Base-by-base conservation (phyloP, 2,797 vertebrate species). In the Clarias fuscus region DNA sequence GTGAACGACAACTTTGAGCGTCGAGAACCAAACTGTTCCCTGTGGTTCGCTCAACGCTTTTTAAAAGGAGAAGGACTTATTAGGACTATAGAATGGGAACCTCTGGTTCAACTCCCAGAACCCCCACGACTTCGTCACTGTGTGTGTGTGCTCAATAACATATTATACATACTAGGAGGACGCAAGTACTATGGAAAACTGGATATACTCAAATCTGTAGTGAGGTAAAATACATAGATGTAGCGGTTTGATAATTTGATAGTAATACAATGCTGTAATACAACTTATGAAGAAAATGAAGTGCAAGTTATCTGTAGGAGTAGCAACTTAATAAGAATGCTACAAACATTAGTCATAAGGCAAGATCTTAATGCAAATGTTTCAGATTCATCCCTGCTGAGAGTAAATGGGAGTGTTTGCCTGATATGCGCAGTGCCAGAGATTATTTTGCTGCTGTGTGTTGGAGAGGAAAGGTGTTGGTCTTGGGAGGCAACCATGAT, bases 1-100 rank as follows among this genome's bases (percentile, higher is more conserved):
- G 90, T 96, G 24, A 90, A 92, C 0, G 68, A 91, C 1, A 93
- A 96, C 80, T 92, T 96, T 88, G 90, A 93, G 40, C 90, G 90
- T 59, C 93, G 94, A 53, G 91, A 94, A 88, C 95, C 96, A 0
- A 95, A 92, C 80, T 86, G 59, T n/a, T 90, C 90, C 61, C 90
- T 97, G 85, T 96, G 96, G 95, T 96, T 95, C 75, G 93, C 95
- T 64, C 93, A 93, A 71, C 92, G 93, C 85, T 97, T 96, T 84
- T 67, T 94, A 86, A 92, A 86, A 0, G 94, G 95, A 56, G 88
- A 87, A 0, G 95, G 92, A 61, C 89, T 94, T 22, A 93, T 95
- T 5, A 90, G 92, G 17, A 92, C 87, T 1, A 92, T 95, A 48
- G 93, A 95, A 65, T 95, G 95, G 95, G 90, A 92, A 8, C 70